Evolutionary conservation across 2,113 vertebrate species (phyloP), one percentile per base, ranked within the genome.

Genomic region (Cervus canadensis): DNA sequence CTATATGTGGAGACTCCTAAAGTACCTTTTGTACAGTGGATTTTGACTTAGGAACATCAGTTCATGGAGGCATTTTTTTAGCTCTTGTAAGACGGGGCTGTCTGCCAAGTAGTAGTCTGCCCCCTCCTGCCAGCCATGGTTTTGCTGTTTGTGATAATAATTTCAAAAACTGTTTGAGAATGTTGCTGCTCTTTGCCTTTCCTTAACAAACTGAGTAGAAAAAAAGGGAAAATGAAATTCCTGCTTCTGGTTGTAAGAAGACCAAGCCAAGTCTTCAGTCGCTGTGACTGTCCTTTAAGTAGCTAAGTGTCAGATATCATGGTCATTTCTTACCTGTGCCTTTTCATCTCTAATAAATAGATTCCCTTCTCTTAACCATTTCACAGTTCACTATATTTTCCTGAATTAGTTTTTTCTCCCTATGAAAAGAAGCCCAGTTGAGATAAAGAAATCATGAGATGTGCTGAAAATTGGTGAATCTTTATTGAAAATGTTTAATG

Each of bases 81-180:
- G n/a, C 36, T 92, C 3, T 57, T 84, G 16, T 85, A 7, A 62
- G n/a, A 43, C 17, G 30, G 2, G 43, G 19, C 23, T 91, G 0
- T 64, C 13, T 93, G 54, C 60, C 67, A 81, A 9, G 26, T 86
- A 74, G 74, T 59, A 89, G 23, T 3, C 15, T 26, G 30, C 11
- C 17, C 4, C 30, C 64, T 43, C 21, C 15, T 40, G 40, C 0
- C 81, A 82, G 1, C 79, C 33, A 8, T 67, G 74, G 85, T 30
- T 97, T 87, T 87, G 71, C 50, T 43, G 54, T 59, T 59, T 60
- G 87, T 57, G 79, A 59, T n/a, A 86, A 21, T 87, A 71, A 84
- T 93, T 95, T 67, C 6, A 87, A 93, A 93, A 79, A 57, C 17
- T 90, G 52, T 86, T 95, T 93, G 74, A 89, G 83, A 91, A 45